Evolutionary conservation across 23 tunicate genomes (phyloP).

Genomic region (Trididemnum clinides): DNA sequence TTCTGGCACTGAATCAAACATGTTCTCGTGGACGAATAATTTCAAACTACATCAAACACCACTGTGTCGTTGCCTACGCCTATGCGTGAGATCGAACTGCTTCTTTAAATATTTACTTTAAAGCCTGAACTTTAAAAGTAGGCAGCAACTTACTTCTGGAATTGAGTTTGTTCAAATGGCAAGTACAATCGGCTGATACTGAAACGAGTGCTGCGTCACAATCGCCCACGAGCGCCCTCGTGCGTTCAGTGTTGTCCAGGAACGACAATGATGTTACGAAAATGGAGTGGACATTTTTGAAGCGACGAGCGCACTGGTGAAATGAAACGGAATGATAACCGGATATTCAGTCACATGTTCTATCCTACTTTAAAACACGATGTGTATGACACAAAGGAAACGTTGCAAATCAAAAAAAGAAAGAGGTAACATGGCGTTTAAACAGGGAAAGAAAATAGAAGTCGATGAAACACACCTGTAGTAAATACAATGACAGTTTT

Average conservation of each 20-base stretch:
- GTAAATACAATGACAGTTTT: too few species aligned
- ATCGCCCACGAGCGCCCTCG: slow-evolving; percentile 37
- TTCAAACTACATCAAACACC: too few species aligned
- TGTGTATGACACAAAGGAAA: too few species aligned
- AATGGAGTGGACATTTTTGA: slow-evolving; percentile 57
- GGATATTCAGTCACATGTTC: too few species aligned
- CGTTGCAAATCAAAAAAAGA: too few species aligned
- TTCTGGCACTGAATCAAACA: too few species aligned
- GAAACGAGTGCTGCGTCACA: slow-evolving; percentile 77
- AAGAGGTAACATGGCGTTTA: neutral
- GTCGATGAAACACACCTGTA: neutral
- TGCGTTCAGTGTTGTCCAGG: neutral
- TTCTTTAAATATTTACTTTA: neutral
- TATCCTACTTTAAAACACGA: too few species aligned
- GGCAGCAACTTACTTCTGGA: slow-evolving; percentile 48
- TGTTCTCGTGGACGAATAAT: neutral
- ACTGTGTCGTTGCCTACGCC: neutral
- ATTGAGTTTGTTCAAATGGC: slow-evolving; percentile 55
- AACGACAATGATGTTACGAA: slow-evolving; percentile 78
- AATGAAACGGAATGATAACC: neutral
- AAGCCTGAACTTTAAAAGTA: neutral
- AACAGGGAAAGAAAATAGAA: neutral
- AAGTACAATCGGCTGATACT: slow-evolving; percentile 73
- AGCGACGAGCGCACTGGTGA: slow-evolving; percentile 51
- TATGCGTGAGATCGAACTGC: neutral